A percentile compares a stretch with the other conserved stretches of the same genome.
Evolutionary conservation across 2,113 vertebrate genomes (phyloP).

Genomic region (Indicator maculatus): DNA sequence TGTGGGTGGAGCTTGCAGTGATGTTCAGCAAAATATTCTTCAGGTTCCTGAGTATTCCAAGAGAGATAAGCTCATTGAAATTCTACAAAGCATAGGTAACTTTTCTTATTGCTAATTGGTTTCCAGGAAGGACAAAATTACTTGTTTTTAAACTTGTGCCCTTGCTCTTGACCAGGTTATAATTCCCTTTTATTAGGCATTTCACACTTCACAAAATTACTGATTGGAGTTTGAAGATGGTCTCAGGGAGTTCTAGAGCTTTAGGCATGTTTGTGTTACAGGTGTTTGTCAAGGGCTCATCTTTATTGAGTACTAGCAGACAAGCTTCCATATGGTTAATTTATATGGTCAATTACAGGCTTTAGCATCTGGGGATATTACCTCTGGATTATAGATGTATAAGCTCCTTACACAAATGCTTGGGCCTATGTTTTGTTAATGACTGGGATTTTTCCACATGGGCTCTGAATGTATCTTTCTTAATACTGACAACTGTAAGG

Average conservation of each 20-base stretch:
- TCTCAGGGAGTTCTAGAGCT: fast-evolving
- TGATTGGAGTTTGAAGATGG: neutral
- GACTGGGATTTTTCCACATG: neutral
- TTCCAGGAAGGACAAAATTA: neutral
- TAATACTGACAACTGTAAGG: neutral
- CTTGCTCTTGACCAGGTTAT: neutral
- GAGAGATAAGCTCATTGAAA: slow-evolving; percentile 86
- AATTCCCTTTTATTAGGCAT: fast-evolving
- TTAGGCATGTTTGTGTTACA: neutral
- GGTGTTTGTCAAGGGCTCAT: neutral
- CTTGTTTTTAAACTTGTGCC: neutral
- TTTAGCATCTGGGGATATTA: neutral
- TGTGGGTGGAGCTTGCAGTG: slow-evolving; percentile 91
- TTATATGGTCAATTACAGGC: neutral
- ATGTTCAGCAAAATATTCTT: slow-evolving; percentile 87
- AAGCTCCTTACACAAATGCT: fast-evolving
- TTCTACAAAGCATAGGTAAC: slow-evolving; percentile 84
- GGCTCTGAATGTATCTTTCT: neutral
- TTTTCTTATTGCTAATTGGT: neutral
- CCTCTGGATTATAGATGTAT: neutral
- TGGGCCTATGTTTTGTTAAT: neutral
- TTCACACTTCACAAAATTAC: neutral
- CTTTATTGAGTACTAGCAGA: neutral
- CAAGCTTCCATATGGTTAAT: neutral
- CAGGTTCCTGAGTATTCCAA: slow-evolving; percentile 86